Conservation (phyloP, 2,797 vertebrate genomes). For the Potorous gilbertii region DNA sequence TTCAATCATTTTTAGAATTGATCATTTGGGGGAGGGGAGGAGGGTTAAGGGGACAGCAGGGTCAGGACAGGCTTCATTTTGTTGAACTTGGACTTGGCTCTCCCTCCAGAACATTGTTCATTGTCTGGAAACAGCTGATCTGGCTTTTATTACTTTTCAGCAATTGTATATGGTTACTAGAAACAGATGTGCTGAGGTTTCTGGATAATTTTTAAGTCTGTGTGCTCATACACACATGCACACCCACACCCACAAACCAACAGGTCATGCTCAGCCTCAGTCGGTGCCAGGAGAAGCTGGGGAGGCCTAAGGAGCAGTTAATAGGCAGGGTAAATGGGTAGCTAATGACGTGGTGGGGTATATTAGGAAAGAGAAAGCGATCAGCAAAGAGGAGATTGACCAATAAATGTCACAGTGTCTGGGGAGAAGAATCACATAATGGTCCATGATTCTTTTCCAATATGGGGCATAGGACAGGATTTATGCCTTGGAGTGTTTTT, state of each 20-base stretch:
- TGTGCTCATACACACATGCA: background rate
- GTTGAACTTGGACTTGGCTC: background rate
- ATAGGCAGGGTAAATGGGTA: background rate
- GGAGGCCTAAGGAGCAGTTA: background rate
- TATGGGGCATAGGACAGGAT: background rate
- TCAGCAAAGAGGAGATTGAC: background rate
- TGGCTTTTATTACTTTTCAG: constrained; percentile 33
- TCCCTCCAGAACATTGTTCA: background rate
- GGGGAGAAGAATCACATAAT: background rate
- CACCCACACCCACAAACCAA: background rate
- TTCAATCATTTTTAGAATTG: background rate
- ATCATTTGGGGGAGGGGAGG: background rate
- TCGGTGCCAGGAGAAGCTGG: background rate
- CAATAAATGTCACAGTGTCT: background rate
- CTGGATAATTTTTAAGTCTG: constrained; percentile 31
- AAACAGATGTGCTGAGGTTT: constrained; percentile 58
- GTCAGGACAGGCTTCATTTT: background rate
- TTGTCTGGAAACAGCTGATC: constrained; percentile 29
- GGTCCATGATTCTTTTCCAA: background rate
- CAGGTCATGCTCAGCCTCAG: background rate
- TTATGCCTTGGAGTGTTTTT: background rate
- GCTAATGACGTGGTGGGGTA: background rate
- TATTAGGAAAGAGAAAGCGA: background rate
- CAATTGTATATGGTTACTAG: background rate
- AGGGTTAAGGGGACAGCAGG: background rate